These are phyloP conservation scores for Cyclargus thomasi DNA, from an alignment of 1,140 invertebrate species.

Conservation along the genomic window DNA sequence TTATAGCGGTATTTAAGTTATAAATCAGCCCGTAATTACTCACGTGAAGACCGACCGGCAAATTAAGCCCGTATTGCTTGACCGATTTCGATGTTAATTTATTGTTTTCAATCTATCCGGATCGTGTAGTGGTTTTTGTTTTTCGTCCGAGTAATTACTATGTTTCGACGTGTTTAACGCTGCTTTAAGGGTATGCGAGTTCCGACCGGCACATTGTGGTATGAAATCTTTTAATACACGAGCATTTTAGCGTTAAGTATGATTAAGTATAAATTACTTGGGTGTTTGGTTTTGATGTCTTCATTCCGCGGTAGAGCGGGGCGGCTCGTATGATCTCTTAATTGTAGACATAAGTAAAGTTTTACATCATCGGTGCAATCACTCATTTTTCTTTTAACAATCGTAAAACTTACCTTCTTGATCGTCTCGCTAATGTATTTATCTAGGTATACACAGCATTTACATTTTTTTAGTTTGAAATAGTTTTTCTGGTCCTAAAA, in stretches of 20 bases:
- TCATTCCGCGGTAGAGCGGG: too few species aligned
- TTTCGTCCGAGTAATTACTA: background rate
- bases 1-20: constrained; percentile 45
- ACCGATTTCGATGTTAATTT: constrained; percentile 21
- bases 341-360: too few species aligned
- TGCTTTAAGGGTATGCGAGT: background rate
- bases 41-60: constrained; percentile 31
- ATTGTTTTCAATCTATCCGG: constrained; percentile 6
- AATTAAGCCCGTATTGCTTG: constrained; percentile 34
- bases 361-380: too few species aligned
- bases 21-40: constrained; percentile 56
- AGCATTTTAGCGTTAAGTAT: background rate
- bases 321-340: too few species aligned
- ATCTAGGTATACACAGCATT: too few species aligned
- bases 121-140: background rate
- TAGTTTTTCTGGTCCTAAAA: too few species aligned
- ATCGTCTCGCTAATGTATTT: too few species aligned
- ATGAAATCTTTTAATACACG: background rate
- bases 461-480: too few species aligned
- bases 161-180: background rate
- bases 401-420: too few species aligned
- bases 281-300: too few species aligned
- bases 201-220: background rate
- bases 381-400: too few species aligned
- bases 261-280: too few species aligned